Evolutionary conservation across 1,140 invertebrate genomes (phyloP), one percentile per base, ranked within the genome.

Genomic region (Sarcophaga peregrina): DNA sequence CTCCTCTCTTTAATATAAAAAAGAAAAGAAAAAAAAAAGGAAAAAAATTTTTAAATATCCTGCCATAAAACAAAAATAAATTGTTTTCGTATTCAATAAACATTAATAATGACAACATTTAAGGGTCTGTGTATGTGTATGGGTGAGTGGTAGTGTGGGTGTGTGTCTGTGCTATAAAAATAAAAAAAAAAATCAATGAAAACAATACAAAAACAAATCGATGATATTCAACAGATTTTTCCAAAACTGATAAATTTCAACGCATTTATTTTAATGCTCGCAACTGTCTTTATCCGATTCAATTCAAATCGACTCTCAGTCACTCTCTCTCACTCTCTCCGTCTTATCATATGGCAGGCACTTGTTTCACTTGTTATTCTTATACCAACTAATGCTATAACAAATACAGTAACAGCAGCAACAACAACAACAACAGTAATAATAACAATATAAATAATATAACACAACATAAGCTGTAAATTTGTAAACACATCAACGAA

Each of bases 161-260:
- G 25, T 37, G 25, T 37, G 25, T 37, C n/a, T 72, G 62, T 72
- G n/a, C 62, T 8, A 20, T 8, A 17, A 25, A 8, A 17, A 20
- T 8, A 17, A 25, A 8, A 17, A 17, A 72, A 72, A 17, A 72
- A 25, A 10, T 72, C 62, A 25, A 25, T 72, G 20, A 25, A 72
- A 72, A 8, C 37, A 25, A 72, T 78, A 78, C 50, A 78, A 78
- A 78, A 50, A 78, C 75, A 78, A 52, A 78, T 78, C 75, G 48
- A 50, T 47, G 75, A 78, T 78, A 78, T 78, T 78, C 75, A 78
- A 78, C 75, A 78, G 75, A 78, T 78, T 78, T 78, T 50, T 37
- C 25, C 48, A 50, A 78, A 78, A 78, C 50, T 78, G 75, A 78
- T 78, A 78, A 78, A 78, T 78, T 78, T 78, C 50, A 47, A 78